Base-by-base conservation (phyloP, 1,140 invertebrate genomes). In the Nautilus pompilius region DNA sequence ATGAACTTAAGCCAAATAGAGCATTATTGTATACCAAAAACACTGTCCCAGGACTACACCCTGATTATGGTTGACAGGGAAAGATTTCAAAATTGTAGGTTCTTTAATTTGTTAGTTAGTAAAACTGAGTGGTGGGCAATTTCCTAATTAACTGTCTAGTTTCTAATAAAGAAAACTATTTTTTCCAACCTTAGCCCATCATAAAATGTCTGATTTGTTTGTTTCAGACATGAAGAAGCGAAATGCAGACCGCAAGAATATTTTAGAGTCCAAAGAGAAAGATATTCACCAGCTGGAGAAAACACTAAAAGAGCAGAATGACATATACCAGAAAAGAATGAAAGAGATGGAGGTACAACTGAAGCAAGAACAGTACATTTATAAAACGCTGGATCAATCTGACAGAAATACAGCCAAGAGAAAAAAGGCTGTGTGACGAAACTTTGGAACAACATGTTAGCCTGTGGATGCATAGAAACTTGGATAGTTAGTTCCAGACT, bases 301-400 rank as follows among this genome's bases (percentile, higher is more conserved):
- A 26, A 69, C 60, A 46, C 49, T 74, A 33, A 64, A 65, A 29
- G 41, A 36, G 26, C 65, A 72, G 45, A 62, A 70, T 36, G 53
- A 68, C 5, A 58, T 58, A n/a, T 71, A 68, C 46, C 66, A 68
- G 36, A 69, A 66, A 32, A 65, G 70, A 60, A 33, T 74, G 2
- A 63, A 58, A 36, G 72, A 74, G 41, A 58, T 65, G 1, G 66
- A 70, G 32, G 69, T 74, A 22, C 62, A 72, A 46, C 58, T 46
- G 41, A 67, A 70, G 63, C 72, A 74, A 32, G 64, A 74, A 41
- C 66, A 63, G 26, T 74, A 74, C 41, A 70, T 74, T 22, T 66
- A 57, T 3, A 66, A 67, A 36, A 59, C 70, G 60, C 13, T 74
- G 46, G 66, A 68, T 2, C 62, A 74, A 41, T 54, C 66, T 6